Base-by-base conservation (phyloP, 2,888 invertebrate species). In the Agriopis marginaria region DNA sequence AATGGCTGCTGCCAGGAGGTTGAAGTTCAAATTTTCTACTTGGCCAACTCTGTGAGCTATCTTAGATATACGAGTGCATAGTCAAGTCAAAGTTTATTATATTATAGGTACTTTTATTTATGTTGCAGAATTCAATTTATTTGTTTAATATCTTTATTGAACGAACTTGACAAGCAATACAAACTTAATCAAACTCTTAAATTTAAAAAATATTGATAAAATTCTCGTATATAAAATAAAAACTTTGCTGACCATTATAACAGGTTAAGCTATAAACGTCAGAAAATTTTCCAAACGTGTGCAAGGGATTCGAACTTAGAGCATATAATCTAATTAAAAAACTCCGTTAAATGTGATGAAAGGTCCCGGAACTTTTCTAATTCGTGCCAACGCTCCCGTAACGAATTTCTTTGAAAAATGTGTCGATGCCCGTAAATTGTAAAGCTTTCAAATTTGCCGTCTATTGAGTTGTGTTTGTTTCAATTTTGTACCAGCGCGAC, bases 251-350 rank as follows among this genome's bases (percentile, higher is more conserved):
- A 75, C 71, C 70, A 71, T 68, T 75, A 79, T 79, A 79, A 79
- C 78, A 75, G 76, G 79, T 79, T 14, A 45, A 58, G 42, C 45
- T 44, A 45, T 14, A 23, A 71, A 79, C 84, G 73, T 80, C 78
- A 45, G 60, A 61, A 77, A 79, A 76, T 47, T 79, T 79, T 77
- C 77, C 77, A 79, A 79, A 78, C 82, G 83, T 82, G 82, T 84
- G 83, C 73, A 72, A 53, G 79, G 76, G 79, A 82, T 79, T 81
- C 77, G 66, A 76, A 77, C 79, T 80, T 75, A 72, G 77, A 73
- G 68, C 64, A 78, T 76, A 82, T 81, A 82, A 86, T 84, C 77
- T 79, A 86, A 85, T 85, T 83, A 82, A 80, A 79, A 70, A 84
- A 81, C 74, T 79, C 77, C 55, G 75, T 75, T 74, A 79, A 79